Base-by-base conservation (phyloP, 2,888 invertebrate genomes). In the Emmelina monodactyla region DNA sequence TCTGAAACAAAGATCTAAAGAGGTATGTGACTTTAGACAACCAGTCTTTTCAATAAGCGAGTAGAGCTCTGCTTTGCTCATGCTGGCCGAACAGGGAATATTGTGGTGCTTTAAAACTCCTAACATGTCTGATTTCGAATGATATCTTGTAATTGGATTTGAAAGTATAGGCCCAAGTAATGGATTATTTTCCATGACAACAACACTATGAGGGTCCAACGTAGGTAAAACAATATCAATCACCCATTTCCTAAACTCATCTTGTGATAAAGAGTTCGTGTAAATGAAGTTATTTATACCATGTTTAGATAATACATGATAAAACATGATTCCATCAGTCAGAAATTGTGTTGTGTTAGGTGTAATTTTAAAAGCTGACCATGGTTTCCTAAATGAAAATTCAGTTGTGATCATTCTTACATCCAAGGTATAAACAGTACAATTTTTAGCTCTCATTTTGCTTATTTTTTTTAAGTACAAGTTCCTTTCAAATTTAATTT, bases 181-280 rank as follows among this genome's bases (percentile, higher is more conserved):
- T 11, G 48, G 46, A 39, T 50, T 53, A 19, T 51, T 52, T 34
- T 61, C 53, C 40, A 70, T 50, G 13, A 70, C 42, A 33, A 70
- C 45, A n/a, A 57, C 39, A 40, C 59, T 57, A 9, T 46, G 44
- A 6, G 43, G 42, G 34, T 42, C 38, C 12, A 70, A 39, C 4
- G 25, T 16, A 14, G 46, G 41, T 7, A 64, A 22, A 11, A 68
- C 41, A 15, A 61, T 46, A 35, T 60, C 53, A 36, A 42, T 41
- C n/a, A 69, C 31, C 70, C 67, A 70, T 38, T 59, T 66, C n/a
- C 38, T 47, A 22, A 59, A 63, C 31, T 51, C 44, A 14, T 50
- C 43, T 43, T 43, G 43, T 12, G 45, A 44, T 6, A 49, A 40
- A 33, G 5, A 14, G 12, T 14, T 11, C n/a, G 47, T 48, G 38